Conservation (phyloP, 2,113 vertebrate species). For the Actenoides hombroni region DNA sequence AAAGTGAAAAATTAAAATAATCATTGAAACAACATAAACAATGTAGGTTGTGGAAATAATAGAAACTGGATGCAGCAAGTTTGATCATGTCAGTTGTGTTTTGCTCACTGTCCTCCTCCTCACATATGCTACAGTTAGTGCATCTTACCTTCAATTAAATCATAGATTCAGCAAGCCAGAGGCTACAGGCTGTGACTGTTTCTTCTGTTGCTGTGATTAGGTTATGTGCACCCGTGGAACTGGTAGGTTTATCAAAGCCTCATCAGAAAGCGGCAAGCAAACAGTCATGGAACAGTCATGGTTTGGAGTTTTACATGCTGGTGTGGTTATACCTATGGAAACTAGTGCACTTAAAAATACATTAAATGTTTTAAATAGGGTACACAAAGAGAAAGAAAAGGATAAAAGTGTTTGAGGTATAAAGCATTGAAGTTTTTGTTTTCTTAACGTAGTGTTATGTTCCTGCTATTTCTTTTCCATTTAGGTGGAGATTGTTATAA, state of each 20-base stretch:
- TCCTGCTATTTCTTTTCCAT: neutral
- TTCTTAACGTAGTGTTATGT: neutral
- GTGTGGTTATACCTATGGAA: neutral
- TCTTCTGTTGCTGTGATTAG: neutral
- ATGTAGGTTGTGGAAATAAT: neutral
- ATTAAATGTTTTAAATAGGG: neutral
- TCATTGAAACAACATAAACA: neutral
- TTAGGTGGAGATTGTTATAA: neutral
- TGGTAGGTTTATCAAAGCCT: neutral
- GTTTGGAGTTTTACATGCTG: neutral
- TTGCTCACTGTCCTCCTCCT: neutral
- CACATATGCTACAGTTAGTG: neutral
- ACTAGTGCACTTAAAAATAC: neutral
- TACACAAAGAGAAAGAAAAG: neutral
- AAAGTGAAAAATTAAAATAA: neutral
- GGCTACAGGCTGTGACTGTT: neutral
- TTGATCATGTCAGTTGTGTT: neutral
- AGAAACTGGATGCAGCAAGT: neutral
- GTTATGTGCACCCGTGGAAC: neutral
- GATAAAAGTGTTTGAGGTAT: neutral
- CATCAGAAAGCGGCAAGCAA: neutral
- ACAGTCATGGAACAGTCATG: neutral
- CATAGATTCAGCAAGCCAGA: neutral
- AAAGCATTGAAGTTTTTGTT: neutral
- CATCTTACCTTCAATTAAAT: neutral